Evolutionary conservation across 2,888 invertebrate species (phyloP), one percentile per base, ranked within the genome.

Genomic region (Ophonus ardosiacus): DNA sequence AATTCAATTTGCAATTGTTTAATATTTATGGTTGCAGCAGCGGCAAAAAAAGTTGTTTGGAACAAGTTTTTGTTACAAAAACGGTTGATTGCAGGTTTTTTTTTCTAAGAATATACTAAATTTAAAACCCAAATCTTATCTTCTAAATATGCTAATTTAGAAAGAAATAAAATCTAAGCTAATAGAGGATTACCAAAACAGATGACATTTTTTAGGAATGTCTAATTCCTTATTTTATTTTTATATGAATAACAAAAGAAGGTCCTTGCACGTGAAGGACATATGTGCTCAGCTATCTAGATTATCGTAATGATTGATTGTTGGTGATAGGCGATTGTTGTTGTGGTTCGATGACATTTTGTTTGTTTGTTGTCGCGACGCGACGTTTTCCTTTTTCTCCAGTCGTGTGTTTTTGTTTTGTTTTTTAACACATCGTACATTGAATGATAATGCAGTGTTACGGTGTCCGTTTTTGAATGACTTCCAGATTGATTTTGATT

Each of bases 311-410:
- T 80, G 79, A 80, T 80, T 80, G 61, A 59, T 80, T 80, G 79
- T 80, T 68, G 68, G 31, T 38, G 79, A 80, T 80, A 15, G 57
- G 59, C 59, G 31, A 80, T 80, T 80, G 79, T 80, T 80, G 79
- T 61, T 59, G 17, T 59, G 38, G 79, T 80, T 59, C 79, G 79
- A 80, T 80, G 79, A 80, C 79, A 80, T 61, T 80, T 80, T 80
- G 79, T 80, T 80, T 80, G 79, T 80, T 59, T 57, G 78, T 78
- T 80, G 38, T 10, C 61, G 61, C 57, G 79, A 61, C 79, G 59
- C 38, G 59, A 59, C 31, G 38, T 24, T 78, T 78, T 57, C 56
- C 15, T 78, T 57, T 57, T 78, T 78, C 56, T 31, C 40, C n/a
- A 74, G 21, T 21, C n/a, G 21, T 78, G 43, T 76, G 57, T 78